Conservation (phyloP, 1,140 invertebrate genomes). For the Leguminivora glycinivorella region DNA sequence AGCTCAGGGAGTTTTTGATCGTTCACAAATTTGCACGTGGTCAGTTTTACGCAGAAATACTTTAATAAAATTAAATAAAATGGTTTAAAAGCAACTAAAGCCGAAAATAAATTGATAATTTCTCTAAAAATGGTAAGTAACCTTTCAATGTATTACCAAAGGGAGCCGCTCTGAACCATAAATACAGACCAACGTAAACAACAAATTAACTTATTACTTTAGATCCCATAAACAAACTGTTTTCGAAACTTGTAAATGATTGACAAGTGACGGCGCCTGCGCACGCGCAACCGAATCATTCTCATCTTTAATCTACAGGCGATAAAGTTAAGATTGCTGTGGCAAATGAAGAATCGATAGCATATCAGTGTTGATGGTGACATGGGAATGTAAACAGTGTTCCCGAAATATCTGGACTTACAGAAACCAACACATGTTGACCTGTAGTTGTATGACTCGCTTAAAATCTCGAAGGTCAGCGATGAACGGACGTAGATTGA, state of each 20-base stretch:
- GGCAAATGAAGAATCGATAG: background rate
- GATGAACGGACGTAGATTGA: slow-evolving; percentile 32
- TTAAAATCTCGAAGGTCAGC: background rate
- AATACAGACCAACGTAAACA: slow-evolving; percentile 17
- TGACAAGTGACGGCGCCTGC: slow-evolving; percentile 44
- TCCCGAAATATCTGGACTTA: slow-evolving; percentile 45
- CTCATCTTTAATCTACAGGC: slow-evolving; percentile 11
- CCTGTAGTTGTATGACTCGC: background rate
- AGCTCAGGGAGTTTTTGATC: background rate
- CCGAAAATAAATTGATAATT: no score
- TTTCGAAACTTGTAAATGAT: slow-evolving; percentile 41
- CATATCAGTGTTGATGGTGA: slow-evolving; percentile 36
- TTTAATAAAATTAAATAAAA: no score
- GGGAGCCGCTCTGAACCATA: slow-evolving; percentile 1
- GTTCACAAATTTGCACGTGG: no score
- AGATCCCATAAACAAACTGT: slow-evolving; percentile 33
- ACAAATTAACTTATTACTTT: slow-evolving; percentile 28
- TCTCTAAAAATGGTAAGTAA: background rate
- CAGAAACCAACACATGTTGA: background rate
- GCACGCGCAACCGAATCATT: slow-evolving; percentile 2
- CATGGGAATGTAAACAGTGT: slow-evolving; percentile 62
- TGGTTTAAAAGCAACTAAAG: no score
- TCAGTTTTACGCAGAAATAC: no score
- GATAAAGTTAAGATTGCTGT: background rate
- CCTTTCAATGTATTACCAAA: background rate